Percentiles rank a stretch among this genome's conserved stretches.
Evolutionary conservation across 2,797 vertebrate genomes (phyloP).

Genomic region (Pseudomugil gertrudae): DNA sequence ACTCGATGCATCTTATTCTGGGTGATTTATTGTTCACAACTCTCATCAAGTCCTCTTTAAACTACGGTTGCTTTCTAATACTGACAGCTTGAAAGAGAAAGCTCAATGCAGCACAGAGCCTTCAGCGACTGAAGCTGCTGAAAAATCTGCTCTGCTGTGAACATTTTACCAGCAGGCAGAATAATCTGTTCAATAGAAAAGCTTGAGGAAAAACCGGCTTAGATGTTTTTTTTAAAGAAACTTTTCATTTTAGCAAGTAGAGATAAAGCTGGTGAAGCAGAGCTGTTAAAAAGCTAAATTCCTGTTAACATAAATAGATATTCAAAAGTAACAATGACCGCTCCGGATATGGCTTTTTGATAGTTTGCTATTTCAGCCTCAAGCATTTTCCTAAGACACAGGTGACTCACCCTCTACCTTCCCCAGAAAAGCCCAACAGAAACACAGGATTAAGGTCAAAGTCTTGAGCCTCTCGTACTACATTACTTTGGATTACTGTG

Average conservation of each 20-base stretch:
- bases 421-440: conserved; percentile 63
- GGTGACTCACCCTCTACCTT: conserved; percentile 33
- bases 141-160: not conserved
- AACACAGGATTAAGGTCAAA: conserved; percentile 81
- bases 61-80: not conserved
- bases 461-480: conserved; percentile 69
- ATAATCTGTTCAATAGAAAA: conserved; percentile 4
- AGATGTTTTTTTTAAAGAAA: not conserved
- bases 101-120: conserved; percentile 4
- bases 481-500: conserved; percentile 77
- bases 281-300: conserved; percentile 6
- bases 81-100: conserved; percentile 4
- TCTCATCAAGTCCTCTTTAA: conserved; percentile 5
- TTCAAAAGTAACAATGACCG: conserved; percentile 7
- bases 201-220: not conserved
- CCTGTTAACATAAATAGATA: not conserved
- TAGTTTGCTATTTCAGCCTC: conserved; percentile 55
- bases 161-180: not conserved
- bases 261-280: not conserved
- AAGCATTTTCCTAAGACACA: conserved; percentile 35
- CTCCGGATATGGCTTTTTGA: conserved; percentile 36
- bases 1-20: not conserved
- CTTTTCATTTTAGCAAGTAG: not conserved
- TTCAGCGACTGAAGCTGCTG: not conserved
- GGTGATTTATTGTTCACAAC: not conserved